A percentile compares a stretch with the other conserved stretches of the same genome.
Evolutionary conservation across 1,140 invertebrate genomes (phyloP).

Genomic region (Cherax quadricarinatus): DNA sequence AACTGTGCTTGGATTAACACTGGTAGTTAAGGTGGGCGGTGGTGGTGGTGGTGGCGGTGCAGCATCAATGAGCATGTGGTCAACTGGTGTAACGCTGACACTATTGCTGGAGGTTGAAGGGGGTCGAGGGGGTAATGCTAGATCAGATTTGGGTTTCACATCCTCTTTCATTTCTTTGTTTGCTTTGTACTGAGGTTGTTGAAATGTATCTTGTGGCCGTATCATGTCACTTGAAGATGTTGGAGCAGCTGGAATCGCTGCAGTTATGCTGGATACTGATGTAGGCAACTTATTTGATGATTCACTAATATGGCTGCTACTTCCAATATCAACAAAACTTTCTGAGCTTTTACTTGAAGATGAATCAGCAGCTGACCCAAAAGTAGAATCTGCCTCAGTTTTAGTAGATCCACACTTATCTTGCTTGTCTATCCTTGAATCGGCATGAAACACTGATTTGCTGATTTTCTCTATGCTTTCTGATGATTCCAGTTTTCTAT

Average conservation of each 20-base stretch:
- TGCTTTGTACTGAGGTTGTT: conserved; percentile 32
- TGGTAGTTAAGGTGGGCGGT: conserved; percentile 55
- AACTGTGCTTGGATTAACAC: conserved; percentile 37
- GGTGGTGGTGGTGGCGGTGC: conserved; percentile 5
- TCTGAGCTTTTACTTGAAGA: conserved; percentile 32
- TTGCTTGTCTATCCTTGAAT: conserved; percentile 32
- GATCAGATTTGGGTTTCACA: conserved; percentile 32
- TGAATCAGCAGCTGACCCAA: conserved; percentile 30
- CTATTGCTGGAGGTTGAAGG: conserved; percentile 2
- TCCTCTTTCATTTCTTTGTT: conserved; percentile 58
- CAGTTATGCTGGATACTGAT: conserved; percentile 6
- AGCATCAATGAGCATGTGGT: conserved; percentile 35
- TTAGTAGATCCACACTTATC: conserved; percentile 53
- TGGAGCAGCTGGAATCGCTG: not conserved
- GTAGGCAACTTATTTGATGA: conserved; percentile 39
- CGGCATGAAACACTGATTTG: conserved; percentile 28
- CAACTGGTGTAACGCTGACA: not conserved
- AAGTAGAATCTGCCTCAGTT: conserved; percentile 62
- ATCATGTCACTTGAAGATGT: conserved; percentile 40
- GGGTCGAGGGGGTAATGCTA: conserved; percentile 19
- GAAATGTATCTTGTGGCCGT: conserved; percentile 26
- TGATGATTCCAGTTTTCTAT: conserved; percentile 56
- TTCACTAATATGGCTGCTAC: conserved; percentile 22
- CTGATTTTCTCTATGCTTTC: conserved; percentile 42
- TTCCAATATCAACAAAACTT: conserved; percentile 40